phyloP scores from a whole-genome alignment of 2,113 vertebrate genomes.

The Dissostichus mawsoni region DNA sequence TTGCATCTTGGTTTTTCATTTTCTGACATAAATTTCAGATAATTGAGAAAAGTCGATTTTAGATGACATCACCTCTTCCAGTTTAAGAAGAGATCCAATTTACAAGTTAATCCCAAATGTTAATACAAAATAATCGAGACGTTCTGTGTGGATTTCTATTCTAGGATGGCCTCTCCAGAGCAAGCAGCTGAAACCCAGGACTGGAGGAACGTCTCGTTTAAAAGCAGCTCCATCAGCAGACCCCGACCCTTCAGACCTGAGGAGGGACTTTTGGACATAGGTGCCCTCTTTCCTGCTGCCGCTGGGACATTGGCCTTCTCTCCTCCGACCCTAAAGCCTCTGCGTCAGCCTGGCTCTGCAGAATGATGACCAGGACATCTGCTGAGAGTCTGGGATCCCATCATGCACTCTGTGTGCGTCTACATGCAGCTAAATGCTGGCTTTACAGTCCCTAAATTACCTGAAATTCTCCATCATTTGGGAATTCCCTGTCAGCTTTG shows the following conservation, averaged over 20 bases:
- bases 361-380: slow-evolving; percentile 20
- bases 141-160: neutral
- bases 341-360: slow-evolving; percentile 34
- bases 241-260: neutral
- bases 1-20: neutral
- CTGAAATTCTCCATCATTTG: neutral
- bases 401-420: neutral
- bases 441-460: neutral
- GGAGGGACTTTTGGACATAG: slow-evolving; percentile 34
- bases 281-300: slow-evolving; percentile 36
- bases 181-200: slow-evolving; percentile 17
- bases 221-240: slow-evolving; percentile 1
- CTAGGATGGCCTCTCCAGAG: slow-evolving; percentile 10
- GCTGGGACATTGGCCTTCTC: slow-evolving; percentile 31
- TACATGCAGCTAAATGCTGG: slow-evolving; percentile 15
- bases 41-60: neutral
- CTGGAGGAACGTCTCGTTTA: neutral
- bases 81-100: neutral
- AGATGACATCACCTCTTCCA: neutral
- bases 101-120: neutral
- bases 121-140: neutral
- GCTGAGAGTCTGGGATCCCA: neutral
- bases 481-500: slow-evolving; percentile 2
- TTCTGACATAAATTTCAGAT: neutral
- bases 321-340: slow-evolving; percentile 5